Base-by-base conservation (phyloP, 2,888 invertebrate genomes). In the Limnephilus marmoratus region DNA sequence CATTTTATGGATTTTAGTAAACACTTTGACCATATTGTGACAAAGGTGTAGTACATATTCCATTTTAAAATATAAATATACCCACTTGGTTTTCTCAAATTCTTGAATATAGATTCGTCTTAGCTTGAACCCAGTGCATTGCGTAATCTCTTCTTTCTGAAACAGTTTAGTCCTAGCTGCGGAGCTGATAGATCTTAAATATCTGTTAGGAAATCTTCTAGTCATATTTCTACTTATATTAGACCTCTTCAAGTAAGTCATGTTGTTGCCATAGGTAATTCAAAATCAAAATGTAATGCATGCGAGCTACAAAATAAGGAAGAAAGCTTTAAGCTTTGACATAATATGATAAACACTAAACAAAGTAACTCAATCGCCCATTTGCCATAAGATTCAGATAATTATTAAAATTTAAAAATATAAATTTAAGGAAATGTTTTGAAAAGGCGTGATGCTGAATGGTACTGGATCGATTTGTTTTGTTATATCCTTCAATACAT, bases 311-410 rank as follows among this genome's bases (percentile, higher is more conserved):
- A 91, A 93, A 68, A 92, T 94, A 92, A 93, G 93, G 92, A 92
- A 92, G 90, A 93, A 93, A 94, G 94, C 94, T 94, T 93, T 93
- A 94, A 94, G 94, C 93, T 94, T 93, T 92, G 94, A 93, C 93
- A 94, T 93, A 68, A 68, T 68, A 94, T 93, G 94, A 93, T 94
- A 93, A 93, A 93, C 91, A 93, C 93, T 93, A 93, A 93, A 93
- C 93, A 93, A 93, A 92, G 93, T 93, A 93, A 93, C 91, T 90
- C 90, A 93, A 92, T 90, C 93, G 93, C 93, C 93, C 93, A 93
- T 93, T 93, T 90, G 93, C 93, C 90, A 89, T 93, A 93, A 93
- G 92, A 87, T 93, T 93, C 93, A 93, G 92, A 92, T 93, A 90
- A 91, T 92, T 91, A 92, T 92, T 88, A 93, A 92, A 68, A 86